Conservation (phyloP, 2,888 invertebrate genomes). For the Epinotia ramella region DNA sequence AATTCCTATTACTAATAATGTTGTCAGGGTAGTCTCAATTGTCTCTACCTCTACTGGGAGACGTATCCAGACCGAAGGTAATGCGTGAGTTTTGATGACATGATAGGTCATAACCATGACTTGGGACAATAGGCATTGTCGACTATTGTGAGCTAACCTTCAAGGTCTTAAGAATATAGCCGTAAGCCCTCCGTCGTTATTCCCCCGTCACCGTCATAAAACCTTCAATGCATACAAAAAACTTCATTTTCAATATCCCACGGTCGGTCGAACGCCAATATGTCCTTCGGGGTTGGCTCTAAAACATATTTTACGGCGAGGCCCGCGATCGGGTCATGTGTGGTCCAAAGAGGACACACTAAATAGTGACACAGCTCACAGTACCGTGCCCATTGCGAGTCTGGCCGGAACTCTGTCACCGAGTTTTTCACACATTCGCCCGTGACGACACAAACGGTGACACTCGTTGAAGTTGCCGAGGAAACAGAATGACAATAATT, state of each 20-base stretch:
- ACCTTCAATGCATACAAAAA: slow-evolving; percentile 73
- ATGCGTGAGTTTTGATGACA: background rate
- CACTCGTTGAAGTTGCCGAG: no score
- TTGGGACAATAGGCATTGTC: slow-evolving; percentile 7
- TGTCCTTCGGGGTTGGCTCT: slow-evolving; percentile 63
- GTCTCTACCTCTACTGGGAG: no score
- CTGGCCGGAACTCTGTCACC: no score
- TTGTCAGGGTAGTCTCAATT: no score
- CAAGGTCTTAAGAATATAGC: slow-evolving; percentile 47
- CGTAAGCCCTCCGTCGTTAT: slow-evolving; percentile 51
- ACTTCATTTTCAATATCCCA: slow-evolving; percentile 73
- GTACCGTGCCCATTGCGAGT: no score
- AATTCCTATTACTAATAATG: no score
- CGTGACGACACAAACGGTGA: no score
- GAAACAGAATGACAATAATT: no score
- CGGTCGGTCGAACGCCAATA: slow-evolving; percentile 60
- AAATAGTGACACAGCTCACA: background rate
- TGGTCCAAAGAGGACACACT: background rate
- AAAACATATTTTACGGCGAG: slow-evolving; percentile 70
- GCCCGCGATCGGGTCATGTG: slow-evolving; percentile 52
- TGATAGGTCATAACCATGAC: background rate
- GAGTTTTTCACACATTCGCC: no score
- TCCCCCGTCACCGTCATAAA: slow-evolving; percentile 60
- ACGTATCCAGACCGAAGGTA: no score
- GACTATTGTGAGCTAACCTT: slow-evolving; percentile 32